Conservation (phyloP, 2,797 vertebrate species). For the Esox masquinongy region DNA sequence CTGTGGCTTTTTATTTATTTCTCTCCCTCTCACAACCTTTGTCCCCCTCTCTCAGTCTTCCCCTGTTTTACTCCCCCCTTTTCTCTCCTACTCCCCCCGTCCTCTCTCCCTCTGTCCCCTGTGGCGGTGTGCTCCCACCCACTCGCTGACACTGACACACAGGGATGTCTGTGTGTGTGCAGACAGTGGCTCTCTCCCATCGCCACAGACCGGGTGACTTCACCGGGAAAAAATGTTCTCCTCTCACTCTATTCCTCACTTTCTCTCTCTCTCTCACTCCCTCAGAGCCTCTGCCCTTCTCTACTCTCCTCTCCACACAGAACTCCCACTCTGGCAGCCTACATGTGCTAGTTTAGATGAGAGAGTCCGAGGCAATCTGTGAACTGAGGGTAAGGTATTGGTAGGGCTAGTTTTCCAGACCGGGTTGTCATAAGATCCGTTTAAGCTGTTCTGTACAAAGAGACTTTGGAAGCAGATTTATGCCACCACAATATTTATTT, state of each 20-base stretch:
- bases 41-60: constrained; percentile 9
- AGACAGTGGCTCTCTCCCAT: constrained; percentile 35
- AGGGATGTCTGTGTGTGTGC: constrained; percentile 24
- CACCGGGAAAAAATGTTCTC: constrained; percentile 56
- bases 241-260: constrained; percentile 20
- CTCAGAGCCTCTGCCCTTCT: constrained; percentile 35
- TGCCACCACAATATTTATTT: not conserved
- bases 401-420: not conserved
- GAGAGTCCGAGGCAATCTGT: not conserved
- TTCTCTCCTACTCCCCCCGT: constrained; percentile 18
- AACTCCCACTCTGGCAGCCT: not conserved
- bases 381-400: not conserved
- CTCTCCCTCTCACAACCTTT: constrained; percentile 5
- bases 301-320: not conserved
- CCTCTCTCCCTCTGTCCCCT: constrained; percentile 39
- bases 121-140: constrained; percentile 45
- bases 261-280: constrained; percentile 24
- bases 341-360: not conserved
- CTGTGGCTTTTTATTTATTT: not conserved
- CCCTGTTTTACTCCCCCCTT: constrained; percentile 15
- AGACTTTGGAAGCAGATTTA: not conserved
- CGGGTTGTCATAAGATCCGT: not conserved
- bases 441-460: not conserved
- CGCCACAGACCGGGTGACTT: constrained; percentile 58
- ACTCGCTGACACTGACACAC: constrained; percentile 48